Evolutionary conservation across 2,888 invertebrate genomes (phyloP).

Genomic region (Pseudoips prasinana): DNA sequence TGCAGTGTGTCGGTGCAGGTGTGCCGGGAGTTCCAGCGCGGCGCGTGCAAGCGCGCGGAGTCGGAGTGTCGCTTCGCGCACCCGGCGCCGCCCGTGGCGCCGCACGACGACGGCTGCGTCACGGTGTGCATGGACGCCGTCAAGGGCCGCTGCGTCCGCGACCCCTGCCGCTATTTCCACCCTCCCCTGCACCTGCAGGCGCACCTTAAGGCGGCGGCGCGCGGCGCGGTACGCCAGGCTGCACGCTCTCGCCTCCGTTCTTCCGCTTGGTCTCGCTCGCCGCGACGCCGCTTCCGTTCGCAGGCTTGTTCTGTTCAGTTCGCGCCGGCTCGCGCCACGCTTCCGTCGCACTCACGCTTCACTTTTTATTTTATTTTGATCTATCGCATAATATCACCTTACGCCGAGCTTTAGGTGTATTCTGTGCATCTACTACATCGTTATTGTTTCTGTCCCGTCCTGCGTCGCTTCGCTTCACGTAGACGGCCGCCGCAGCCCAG

Average conservation of each 20-base stretch:
- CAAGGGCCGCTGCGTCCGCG: slow-evolving; percentile 99
- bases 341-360: slow-evolving; percentile 82
- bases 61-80: slow-evolving; percentile 99
- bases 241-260: slow-evolving; percentile 81
- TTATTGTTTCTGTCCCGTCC: slow-evolving; percentile 82
- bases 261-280: slow-evolving; percentile 77
- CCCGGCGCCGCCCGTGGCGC: slow-evolving; percentile 97
- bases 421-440: slow-evolving; percentile 82
- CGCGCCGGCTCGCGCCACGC: slow-evolving; percentile 75
- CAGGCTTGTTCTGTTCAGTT: slow-evolving; percentile 77
- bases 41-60: slow-evolving; percentile 98
- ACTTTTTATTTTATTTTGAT: slow-evolving; percentile 75
- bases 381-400: slow-evolving; percentile 80
- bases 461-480: slow-evolving; percentile 82
- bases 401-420: slow-evolving; percentile 81
- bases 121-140: slow-evolving; percentile 99
- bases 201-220: slow-evolving; percentile 99
- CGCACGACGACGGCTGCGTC: slow-evolving; percentile 99
- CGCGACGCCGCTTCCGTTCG: slow-evolving; percentile 79
- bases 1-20: slow-evolving; percentile 87
- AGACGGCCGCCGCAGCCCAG: slow-evolving; percentile 81
- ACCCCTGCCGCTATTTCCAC: slow-evolving; percentile 99
- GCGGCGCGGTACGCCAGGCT: slow-evolving; percentile 92
- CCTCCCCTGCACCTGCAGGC: slow-evolving; percentile 99
- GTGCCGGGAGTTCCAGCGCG: slow-evolving; percentile 99